A percentile compares a stretch with the other conserved stretches of the same genome.
These are phyloP conservation scores for Triops cancriformis DNA, from an alignment of 1,140 invertebrate species.

Conservation along the genomic window DNA sequence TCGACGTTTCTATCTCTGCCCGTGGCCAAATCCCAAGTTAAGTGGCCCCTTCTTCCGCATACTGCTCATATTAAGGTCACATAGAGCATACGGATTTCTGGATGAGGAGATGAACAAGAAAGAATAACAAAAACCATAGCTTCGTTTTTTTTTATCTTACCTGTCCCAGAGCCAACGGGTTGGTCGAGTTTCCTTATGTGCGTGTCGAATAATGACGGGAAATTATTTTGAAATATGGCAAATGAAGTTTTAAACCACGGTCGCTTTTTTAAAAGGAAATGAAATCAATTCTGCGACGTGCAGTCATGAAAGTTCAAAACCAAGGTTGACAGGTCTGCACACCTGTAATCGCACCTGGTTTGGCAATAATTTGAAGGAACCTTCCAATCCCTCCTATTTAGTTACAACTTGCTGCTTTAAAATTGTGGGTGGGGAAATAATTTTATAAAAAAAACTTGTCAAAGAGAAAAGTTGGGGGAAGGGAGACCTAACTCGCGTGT, in stretches of 20 bases:
- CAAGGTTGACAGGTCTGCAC: background rate
- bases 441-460: background rate
- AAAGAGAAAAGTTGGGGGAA: background rate
- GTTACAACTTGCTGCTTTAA: too few relatives aligned
- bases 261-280: background rate
- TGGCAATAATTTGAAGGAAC: background rate
- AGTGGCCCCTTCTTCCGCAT: background rate
- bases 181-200: too few relatives aligned
- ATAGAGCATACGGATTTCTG: background rate
- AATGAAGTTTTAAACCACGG: background rate
- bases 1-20: background rate
- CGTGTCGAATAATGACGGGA: too few relatives aligned
- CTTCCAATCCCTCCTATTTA: too few relatives aligned
- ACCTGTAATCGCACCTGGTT: slow-evolving; percentile 12
- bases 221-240: background rate
- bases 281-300: background rate
- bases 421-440: too few relatives aligned
- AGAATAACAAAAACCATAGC: background rate
- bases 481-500: background rate
- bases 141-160: too few relatives aligned
- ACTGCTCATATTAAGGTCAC: background rate
- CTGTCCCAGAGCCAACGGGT: too few relatives aligned
- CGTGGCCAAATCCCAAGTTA: background rate
- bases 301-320: too few relatives aligned
- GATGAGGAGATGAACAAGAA: background rate